Percentiles rank a stretch among this genome's conserved stretches.
These are phyloP conservation scores for Cepphus grylle DNA, from an alignment of 2,113 vertebrate genomes.

Conservation along the genomic window DNA sequence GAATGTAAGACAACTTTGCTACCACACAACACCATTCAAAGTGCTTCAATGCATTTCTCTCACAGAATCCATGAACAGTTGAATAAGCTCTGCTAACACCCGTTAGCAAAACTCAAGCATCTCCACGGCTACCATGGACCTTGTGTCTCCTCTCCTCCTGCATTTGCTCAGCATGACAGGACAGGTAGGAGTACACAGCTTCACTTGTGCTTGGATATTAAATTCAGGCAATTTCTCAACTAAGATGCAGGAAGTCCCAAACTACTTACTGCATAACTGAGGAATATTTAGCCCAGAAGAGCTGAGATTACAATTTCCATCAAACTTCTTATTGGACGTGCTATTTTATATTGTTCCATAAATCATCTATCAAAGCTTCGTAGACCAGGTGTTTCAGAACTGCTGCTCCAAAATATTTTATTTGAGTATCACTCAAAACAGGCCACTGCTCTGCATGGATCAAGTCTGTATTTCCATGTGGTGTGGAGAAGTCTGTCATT, in stretches of 20 bases:
- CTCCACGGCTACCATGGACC: background rate
- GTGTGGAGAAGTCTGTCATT: background rate
- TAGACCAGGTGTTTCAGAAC: background rate
- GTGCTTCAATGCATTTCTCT: background rate
- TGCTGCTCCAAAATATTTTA: background rate
- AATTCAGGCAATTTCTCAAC: background rate
- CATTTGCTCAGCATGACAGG: background rate
- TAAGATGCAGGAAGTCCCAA: background rate
- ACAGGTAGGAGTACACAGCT: background rate
- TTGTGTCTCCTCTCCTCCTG: background rate
- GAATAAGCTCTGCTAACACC: background rate
- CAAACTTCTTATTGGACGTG: background rate
- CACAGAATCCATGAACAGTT: background rate
- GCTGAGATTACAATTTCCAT: background rate
- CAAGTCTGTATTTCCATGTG: background rate
- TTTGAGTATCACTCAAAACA: background rate
- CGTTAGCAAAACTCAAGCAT: background rate
- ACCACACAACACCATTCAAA: background rate
- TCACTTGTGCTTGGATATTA: background rate
- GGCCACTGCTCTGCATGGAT: background rate
- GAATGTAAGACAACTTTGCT: background rate
- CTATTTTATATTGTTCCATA: background rate
- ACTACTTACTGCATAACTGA: background rate
- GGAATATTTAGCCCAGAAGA: background rate
- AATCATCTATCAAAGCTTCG: background rate